Evolutionary conservation across 35 echinoderm and acorn worm species (phyloP).

Genomic region (Lytechinus variegatus): DNA sequence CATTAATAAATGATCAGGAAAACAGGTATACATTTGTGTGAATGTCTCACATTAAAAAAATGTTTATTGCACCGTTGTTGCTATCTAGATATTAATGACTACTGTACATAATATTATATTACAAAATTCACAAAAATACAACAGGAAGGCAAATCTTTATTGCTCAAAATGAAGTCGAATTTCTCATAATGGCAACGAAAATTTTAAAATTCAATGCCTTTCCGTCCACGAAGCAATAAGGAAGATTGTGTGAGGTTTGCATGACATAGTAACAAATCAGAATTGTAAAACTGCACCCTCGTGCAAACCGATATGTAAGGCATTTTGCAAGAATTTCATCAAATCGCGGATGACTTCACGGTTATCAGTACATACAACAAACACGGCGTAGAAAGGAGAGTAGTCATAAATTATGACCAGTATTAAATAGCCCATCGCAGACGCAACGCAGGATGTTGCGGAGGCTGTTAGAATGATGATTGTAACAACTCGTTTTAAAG

Average conservation of each 20-base stretch:
- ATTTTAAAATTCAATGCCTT: not conserved
- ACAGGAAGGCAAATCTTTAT: not conserved
- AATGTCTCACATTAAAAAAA: not conserved
- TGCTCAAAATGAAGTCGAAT: not conserved
- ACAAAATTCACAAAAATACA: slow-evolving; percentile 6
- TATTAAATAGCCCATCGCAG: too few relatives aligned
- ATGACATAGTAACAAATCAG: not conserved
- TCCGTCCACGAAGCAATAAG: not conserved
- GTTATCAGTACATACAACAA: too few relatives aligned
- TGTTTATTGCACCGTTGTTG: slow-evolving; percentile 11
- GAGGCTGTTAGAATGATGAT: not conserved
- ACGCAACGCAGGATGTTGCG: not conserved
- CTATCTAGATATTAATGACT: not conserved
- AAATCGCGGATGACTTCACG: not conserved
- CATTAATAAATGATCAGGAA: not conserved
- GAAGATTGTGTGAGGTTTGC: not conserved
- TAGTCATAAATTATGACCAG: too few relatives aligned
- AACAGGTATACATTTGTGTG: not conserved
- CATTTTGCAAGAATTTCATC: too few relatives aligned
- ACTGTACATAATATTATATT: slow-evolving; percentile 7
- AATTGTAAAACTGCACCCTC: too few relatives aligned
- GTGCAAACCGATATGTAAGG: too few relatives aligned
- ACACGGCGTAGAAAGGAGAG: too few relatives aligned
- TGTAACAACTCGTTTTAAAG: not conserved
- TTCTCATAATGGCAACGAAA: not conserved